Percentiles rank a stretch among this genome's conserved stretches.
Conservation (phyloP, 2,888 invertebrate species). For the Acanthosepion lycidas region DNA sequence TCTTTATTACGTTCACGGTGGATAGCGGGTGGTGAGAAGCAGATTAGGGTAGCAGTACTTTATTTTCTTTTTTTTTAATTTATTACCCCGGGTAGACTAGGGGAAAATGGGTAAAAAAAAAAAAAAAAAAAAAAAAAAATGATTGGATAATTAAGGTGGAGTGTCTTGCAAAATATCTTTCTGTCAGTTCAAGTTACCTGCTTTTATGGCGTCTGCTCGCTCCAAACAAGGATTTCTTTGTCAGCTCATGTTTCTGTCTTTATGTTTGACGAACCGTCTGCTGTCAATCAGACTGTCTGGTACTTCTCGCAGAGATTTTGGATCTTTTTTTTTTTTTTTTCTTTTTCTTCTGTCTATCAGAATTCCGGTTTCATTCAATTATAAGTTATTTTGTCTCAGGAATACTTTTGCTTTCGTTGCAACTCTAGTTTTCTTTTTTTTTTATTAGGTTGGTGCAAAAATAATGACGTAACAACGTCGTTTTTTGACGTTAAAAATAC, state of each 20-base stretch:
- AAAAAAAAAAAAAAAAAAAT: background rate
- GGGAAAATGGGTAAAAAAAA: background rate
- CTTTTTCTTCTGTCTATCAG: background rate
- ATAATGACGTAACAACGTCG: no score
- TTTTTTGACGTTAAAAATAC: no score
- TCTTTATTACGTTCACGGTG: background rate
- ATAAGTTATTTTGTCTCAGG: background rate
- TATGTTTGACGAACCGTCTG: background rate
- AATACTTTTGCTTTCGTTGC: no score
- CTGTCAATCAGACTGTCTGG: background rate
- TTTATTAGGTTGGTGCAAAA: no score
- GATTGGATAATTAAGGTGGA: background rate
- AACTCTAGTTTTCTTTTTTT: no score
- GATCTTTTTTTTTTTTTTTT: background rate
- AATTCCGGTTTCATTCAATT: background rate
- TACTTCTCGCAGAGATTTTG: background rate
- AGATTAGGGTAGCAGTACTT: background rate
- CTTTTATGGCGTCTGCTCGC: background rate
- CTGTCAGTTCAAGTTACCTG: background rate
- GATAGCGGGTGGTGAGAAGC: background rate
- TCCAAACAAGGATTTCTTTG: background rate
- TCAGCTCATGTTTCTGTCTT: background rate
- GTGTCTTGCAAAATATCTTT: background rate
- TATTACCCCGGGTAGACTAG: background rate
- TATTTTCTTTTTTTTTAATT: background rate